Base-by-base conservation (phyloP, 1,140 invertebrate genomes). In the Acyrthosiphon pisum region DNA sequence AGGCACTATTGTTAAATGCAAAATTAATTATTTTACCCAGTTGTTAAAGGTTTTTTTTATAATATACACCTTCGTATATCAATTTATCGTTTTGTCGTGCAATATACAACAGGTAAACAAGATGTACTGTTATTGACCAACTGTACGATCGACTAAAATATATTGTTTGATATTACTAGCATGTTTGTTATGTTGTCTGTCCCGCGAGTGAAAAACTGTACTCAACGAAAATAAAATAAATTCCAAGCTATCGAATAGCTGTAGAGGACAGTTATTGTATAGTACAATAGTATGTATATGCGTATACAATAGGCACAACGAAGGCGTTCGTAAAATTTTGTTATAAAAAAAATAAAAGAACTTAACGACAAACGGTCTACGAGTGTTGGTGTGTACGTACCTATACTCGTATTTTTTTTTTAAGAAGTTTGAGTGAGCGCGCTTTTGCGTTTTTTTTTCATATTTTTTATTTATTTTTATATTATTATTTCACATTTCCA, bases 401-500 rank as follows among this genome's bases (percentile, higher is more conserved):
- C 6, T 26, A n/a, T n/a, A n/a, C 30, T 76, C 30, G 11, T 68
- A 60, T 68, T 68, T 68, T 68, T 68, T 68, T 76, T 76, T 76
- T 18, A n/a, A 30, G 30, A n/a, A 76, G n/a, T 76, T 30, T n/a
- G n/a, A 11, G 60, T 68, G 30, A 76, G 60, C 14, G 6, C n/a
- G 30, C 60, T n/a, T 76, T 76, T 18, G 60, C 60, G 30, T 41
- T 60, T 30, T 76, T 76, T 68, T 76, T 76, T 76, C 60, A 76
- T 76, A n/a, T 76, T n/a, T 68, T 76, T 18, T 68, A 76, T 76
- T 76, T 76, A n/a, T 76, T 76, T 76, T 76, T 76, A n/a, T 76
- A 76, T 76, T 76, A 76, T 76, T 76, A 76, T 76, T 76, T n/a
- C 60, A 6, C 30, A 76, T 76, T n/a, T 76, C 60, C 18, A 76